A percentile compares a stretch with the other conserved stretches of the same genome.
Evolutionary conservation across 2,888 invertebrate genomes (phyloP).

Genomic region (Ormyrus thymus): DNA sequence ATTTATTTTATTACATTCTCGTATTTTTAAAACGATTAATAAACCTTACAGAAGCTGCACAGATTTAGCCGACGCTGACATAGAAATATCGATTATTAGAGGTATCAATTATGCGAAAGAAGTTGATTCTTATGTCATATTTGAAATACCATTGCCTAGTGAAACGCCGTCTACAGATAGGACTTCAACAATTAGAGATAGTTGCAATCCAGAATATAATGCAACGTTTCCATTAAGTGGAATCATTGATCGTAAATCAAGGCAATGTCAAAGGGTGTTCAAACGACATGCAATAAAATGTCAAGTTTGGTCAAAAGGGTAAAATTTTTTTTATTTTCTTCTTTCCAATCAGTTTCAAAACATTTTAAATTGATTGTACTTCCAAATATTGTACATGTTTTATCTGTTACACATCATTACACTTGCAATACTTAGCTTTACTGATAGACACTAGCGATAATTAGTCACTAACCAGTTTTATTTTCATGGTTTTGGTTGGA

Average conservation of each 20-base stretch:
- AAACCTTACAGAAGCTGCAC: slow-evolving; percentile 82
- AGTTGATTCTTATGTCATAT: slow-evolving; percentile 93
- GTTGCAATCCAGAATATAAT: slow-evolving; percentile 92
- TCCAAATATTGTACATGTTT: no score
- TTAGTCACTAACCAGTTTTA: slow-evolving; percentile 34
- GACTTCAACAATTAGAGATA: slow-evolving; percentile 87
- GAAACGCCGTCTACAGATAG: slow-evolving; percentile 85
- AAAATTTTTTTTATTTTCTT: slow-evolving; percentile 69
- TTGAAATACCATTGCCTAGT: slow-evolving; percentile 93
- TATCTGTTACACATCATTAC: no score
- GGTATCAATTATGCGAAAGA: slow-evolving; percentile 94
- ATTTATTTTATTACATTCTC: background rate
- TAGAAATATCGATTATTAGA: slow-evolving; percentile 89
- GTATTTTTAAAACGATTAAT: slow-evolving; percentile 10
- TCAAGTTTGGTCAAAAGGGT: slow-evolving; percentile 96
- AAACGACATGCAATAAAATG: slow-evolving; percentile 88
- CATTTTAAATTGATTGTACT: no score
- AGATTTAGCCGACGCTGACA: slow-evolving; percentile 93
- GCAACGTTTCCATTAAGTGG: slow-evolving; percentile 82
- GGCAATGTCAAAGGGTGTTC: slow-evolving; percentile 89
- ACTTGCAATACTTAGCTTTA: no score
- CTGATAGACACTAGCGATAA: background rate
- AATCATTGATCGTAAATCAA: slow-evolving; percentile 85
- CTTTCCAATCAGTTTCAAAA: no score
- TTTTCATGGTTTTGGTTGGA: background rate